Percentiles rank a stretch among this genome's conserved stretches.
Conservation (phyloP, 2,113 vertebrate genomes). For the Loxodonta africana region DNA sequence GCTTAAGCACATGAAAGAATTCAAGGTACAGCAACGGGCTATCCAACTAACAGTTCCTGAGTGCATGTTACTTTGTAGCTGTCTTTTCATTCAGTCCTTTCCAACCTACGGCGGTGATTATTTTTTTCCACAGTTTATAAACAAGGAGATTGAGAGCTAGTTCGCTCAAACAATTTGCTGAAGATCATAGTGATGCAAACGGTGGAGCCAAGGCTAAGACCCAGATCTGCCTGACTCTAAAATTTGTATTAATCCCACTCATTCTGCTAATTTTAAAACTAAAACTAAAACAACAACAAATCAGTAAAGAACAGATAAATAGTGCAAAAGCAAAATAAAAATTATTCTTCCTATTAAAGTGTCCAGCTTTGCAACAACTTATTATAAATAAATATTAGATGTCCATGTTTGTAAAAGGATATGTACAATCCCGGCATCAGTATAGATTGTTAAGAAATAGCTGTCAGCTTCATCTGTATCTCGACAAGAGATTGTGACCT, state of each 20-base stretch:
- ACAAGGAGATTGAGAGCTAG: not conserved
- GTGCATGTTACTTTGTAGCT: accelerated
- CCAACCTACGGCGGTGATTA: accelerated
- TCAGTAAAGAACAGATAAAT: accelerated
- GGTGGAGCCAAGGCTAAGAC: not conserved
- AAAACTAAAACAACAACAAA: not conserved
- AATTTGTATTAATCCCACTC: accelerated
- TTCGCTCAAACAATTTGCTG: accelerated
- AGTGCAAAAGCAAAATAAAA: accelerated
- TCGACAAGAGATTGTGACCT: not conserved
- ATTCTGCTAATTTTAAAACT: not conserved
- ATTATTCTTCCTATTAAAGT: not conserved
- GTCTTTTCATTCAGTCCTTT: accelerated
- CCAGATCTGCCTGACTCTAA: accelerated
- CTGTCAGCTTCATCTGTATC: not conserved
- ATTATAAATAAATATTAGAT: accelerated
- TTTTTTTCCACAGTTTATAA: accelerated
- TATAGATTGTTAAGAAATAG: not conserved
- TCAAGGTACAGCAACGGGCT: accelerated
- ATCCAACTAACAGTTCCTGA: not conserved
- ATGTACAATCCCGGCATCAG: too few species aligned
- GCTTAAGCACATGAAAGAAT: not conserved
- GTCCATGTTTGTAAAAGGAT: not conserved
- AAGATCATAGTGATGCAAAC: accelerated
- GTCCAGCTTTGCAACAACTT: not conserved